Evolutionary conservation across 2,888 invertebrate species (phyloP).

Genomic region (Pediacus dermestoides): DNA sequence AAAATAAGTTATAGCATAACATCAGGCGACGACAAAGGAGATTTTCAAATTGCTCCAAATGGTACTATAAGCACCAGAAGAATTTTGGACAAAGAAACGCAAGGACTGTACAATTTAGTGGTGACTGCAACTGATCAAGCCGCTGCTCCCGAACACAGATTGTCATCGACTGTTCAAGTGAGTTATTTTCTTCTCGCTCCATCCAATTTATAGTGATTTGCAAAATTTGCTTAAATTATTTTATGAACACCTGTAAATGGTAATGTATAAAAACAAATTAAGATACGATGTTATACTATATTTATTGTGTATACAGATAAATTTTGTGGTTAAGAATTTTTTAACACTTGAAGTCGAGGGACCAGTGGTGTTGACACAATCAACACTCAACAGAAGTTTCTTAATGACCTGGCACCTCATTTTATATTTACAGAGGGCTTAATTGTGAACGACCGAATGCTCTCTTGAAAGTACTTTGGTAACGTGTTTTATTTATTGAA

Average conservation of each 20-base stretch:
- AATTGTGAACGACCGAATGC: slow-evolving; percentile 19
- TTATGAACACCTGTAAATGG: too few species aligned
- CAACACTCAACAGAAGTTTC: slow-evolving; percentile 17
- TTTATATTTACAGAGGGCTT: slow-evolving; percentile 23
- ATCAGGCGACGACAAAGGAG: slow-evolving; percentile 74
- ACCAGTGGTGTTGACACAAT: too few species aligned
- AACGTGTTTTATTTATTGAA: slow-evolving; percentile 15
- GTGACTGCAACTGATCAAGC: slow-evolving; percentile 86
- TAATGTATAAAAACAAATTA: too few species aligned
- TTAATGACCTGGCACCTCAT: slow-evolving; percentile 28
- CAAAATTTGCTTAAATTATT: too few species aligned
- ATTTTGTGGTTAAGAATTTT: too few species aligned
- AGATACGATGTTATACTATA: too few species aligned
- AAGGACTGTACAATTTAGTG: slow-evolving; percentile 76
- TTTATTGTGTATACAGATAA: too few species aligned
- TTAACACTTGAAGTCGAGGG: too few species aligned
- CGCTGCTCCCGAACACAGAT: slow-evolving; percentile 63
- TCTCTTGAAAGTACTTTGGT: slow-evolving; percentile 11
- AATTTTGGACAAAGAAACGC: slow-evolving; percentile 77
- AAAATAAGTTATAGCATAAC: slow-evolving; percentile 76
- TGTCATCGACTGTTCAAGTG: slow-evolving; percentile 86
- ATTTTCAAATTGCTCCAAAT: slow-evolving; percentile 77
- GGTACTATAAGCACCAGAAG: slow-evolving; percentile 79
- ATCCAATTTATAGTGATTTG: neutral
- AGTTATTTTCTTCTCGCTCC: too few species aligned